A percentile compares a stretch with the other conserved stretches of the same genome.
phyloP scores from a whole-genome alignment of 2,113 vertebrate species.

The Anarrhichthys ocellatus region DNA sequence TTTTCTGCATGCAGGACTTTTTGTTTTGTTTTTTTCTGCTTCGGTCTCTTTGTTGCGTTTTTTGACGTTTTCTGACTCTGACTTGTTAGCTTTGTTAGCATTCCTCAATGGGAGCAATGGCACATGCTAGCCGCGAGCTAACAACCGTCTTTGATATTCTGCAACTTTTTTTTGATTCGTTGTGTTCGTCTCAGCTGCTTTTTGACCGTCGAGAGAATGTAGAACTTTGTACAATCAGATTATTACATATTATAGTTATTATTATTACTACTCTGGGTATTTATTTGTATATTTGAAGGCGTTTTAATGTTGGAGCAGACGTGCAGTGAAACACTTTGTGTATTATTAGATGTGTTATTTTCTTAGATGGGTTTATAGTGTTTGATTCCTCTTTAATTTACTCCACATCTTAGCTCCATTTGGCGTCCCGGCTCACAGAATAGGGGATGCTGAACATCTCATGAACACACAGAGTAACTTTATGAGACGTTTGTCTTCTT shows the following conservation, averaged over 20 bases:
- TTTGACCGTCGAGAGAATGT: conserved; percentile 68
- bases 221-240: conserved; percentile 73
- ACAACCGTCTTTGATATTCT: conserved; percentile 59
- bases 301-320: conserved; percentile 59
- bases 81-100: conserved; percentile 37
- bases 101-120: conserved; percentile 29
- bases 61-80: conserved; percentile 4
- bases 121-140: conserved; percentile 50
- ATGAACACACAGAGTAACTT: too few relatives aligned
- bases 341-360: conserved; percentile 40
- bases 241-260: conserved; percentile 52
- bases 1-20: conserved; percentile 71
- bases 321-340: conserved; percentile 42
- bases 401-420: conserved; percentile 26
- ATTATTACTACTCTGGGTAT: conserved; percentile 44
- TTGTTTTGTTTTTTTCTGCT: conserved; percentile 64
- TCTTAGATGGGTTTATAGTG: conserved; percentile 15
- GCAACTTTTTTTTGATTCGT: conserved; percentile 25
- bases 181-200: conserved; percentile 67
- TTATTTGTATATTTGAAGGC: conserved; percentile 66
- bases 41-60: conserved; percentile 30
- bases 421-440: conserved; percentile 7
- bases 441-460: background rate
- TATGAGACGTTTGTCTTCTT: background rate
- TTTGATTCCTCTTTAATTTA: conserved; percentile 30